Evolutionary conservation across 2,113 vertebrate genomes (phyloP).

Genomic region (Girardinichthys multiradiatus): DNA sequence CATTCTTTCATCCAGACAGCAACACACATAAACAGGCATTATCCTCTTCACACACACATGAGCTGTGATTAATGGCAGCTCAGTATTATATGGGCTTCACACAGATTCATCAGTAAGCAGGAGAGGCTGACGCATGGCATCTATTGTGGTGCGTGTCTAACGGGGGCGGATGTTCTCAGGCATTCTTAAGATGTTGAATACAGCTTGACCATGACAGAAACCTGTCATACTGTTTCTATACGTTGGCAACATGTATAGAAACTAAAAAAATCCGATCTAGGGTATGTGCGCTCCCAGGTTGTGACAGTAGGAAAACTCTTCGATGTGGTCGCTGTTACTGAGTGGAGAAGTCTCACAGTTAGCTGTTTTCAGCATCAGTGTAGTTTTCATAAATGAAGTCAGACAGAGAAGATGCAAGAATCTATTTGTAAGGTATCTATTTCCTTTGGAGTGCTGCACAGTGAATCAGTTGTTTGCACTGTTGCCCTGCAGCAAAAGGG

Average conservation of each 20-base stretch:
- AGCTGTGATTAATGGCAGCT: slow-evolving; percentile 29
- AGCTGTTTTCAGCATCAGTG: background rate
- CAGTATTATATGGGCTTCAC: slow-evolving; percentile 9
- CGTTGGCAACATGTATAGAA: slow-evolving; percentile 29
- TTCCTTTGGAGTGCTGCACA: background rate
- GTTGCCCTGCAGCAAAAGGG: too few species aligned
- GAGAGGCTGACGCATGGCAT: slow-evolving; percentile 45
- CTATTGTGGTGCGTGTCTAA: slow-evolving; percentile 49
- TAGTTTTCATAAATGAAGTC: background rate
- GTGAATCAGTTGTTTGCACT: background rate
- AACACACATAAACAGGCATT: background rate
- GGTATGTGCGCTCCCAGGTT: too few species aligned
- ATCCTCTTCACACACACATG: slow-evolving; percentile 36
- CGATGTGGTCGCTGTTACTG: background rate
- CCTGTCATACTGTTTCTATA: slow-evolving; percentile 29
- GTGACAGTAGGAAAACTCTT: background rate
- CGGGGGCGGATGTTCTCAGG: slow-evolving; percentile 34
- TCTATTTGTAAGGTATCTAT: background rate
- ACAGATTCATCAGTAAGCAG: slow-evolving; percentile 27
- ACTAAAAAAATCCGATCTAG: background rate
- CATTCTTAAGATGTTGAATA: slow-evolving; percentile 49
- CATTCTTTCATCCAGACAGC: background rate
- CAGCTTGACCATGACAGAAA: slow-evolving; percentile 46
- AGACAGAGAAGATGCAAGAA: too few species aligned
- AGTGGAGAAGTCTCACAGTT: background rate